Evolutionary conservation across 2,113 vertebrate genomes (phyloP).

Genomic region (Platichthys flesus): DNA sequence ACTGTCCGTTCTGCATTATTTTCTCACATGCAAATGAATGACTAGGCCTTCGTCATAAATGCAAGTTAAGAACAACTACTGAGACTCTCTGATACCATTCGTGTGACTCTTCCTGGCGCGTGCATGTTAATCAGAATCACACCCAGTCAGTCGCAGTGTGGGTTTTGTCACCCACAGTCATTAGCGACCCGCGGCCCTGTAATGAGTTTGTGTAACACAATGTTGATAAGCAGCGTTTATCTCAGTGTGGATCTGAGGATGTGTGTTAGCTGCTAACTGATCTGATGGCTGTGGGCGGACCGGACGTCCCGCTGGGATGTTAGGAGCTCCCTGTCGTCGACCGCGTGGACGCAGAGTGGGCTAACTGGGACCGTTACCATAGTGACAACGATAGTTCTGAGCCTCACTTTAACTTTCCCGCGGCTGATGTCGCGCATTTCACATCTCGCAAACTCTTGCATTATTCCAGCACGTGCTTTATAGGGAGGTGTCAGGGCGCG

Average conservation of each 20-base stretch:
- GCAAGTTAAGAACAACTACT: neutral
- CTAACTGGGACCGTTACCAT: conserved; percentile 12
- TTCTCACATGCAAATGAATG: too few relatives aligned
- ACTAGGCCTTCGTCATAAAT: neutral
- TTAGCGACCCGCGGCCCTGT: neutral
- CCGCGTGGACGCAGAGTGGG: conserved; percentile 47
- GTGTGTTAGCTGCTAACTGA: neutral
- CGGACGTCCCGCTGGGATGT: conserved; percentile 45
- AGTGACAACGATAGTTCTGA: neutral
- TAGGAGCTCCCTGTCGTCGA: neutral
- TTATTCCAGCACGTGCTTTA: too few relatives aligned
- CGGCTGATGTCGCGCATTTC: too few relatives aligned
- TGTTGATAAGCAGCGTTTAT: neutral
- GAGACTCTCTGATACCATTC: neutral
- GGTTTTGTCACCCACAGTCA: neutral
- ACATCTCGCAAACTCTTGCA: too few relatives aligned
- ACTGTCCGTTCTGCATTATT: neutral
- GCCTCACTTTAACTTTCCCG: neutral
- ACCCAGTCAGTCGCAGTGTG: neutral
- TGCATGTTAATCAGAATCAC: neutral
- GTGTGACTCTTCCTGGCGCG: neutral
- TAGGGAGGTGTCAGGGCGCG: too few relatives aligned
- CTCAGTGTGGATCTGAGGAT: neutral
- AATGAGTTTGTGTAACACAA: neutral
- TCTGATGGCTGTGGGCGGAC: neutral